A percentile compares a stretch with the other conserved stretches of the same genome.
phyloP scores from a whole-genome alignment of 2,888 invertebrate species.

The Scaptodrosophila latifasciaeformis region DNA sequence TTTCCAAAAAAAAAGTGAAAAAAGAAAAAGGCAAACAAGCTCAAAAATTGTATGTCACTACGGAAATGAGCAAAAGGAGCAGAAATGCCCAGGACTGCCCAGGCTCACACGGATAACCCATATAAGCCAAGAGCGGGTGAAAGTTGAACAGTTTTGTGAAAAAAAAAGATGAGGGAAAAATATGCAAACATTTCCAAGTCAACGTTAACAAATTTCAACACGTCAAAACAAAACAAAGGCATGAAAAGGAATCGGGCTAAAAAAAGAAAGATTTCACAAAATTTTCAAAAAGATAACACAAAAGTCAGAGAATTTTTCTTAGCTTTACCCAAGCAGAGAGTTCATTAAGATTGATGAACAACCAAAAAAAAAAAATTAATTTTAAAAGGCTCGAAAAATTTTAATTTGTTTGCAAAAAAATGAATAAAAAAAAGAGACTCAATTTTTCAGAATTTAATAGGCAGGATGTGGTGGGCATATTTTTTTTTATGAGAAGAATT shows the following conservation, averaged over 20 bases:
- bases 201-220: constrained; percentile 16
- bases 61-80: constrained; percentile 42
- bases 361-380: no score
- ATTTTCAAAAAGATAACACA: constrained; percentile 2
- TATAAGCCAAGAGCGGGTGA: constrained; percentile 18
- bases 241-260: constrained; percentile 6
- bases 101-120: no score
- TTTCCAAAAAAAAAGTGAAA: no score
- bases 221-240: constrained; percentile 26
- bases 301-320: no score
- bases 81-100: no score
- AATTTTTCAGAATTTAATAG: no score
- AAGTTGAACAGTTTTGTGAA: constrained; percentile 34
- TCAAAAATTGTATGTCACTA: constrained; percentile 48
- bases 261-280: constrained; percentile 15
- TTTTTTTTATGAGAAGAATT: constrained; percentile 29
- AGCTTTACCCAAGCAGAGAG: no score
- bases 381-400: no score
- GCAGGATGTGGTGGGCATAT: no score
- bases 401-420: no score
- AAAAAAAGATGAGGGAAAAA: constrained; percentile 27
- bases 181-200: no score
- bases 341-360: constrained; percentile 43
- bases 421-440: no score
- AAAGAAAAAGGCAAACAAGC: constrained; percentile 28